Evolutionary conservation across 1,140 invertebrate species (phyloP), one percentile per base, ranked within the genome.

Genomic region (Pseudomyrmex pallidus): DNA sequence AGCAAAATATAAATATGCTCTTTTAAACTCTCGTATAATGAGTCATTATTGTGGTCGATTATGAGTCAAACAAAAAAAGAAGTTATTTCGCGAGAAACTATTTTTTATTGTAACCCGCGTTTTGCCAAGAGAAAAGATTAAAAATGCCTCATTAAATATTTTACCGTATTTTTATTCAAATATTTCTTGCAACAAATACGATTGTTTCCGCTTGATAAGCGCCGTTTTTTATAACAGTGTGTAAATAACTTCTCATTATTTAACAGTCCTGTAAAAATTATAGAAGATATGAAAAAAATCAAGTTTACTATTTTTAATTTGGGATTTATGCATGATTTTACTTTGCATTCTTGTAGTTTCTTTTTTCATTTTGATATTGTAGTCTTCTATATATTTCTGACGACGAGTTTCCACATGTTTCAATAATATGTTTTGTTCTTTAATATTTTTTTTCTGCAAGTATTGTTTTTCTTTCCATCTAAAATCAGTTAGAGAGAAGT

Each of bases 381-480:
- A 93, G 12, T 86, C 74, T 59, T 90, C 25, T 77, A 93, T 92
- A 72, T 89, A 89, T n/a, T 83, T 72, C 62, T 87, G 73, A 5
- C 91, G 83, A 66, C 86, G 72, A 17, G 74, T 59, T 17, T 88
- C 59, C 15, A 84, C 64, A 46, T 74, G 86, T 15, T 82, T 1
- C 9, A 90, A 10, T 13, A 93, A 70, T 20, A 78, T 48, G 68
- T 91, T 67, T 74, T 92, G 90, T 35, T 82, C 90, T 15, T 83
- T 78, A 2, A 93, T 90, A 76, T 87, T 67, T 35, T 84, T 54
- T 76, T 86, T 70, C 61, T 93, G 90, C 52, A 88, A 84, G 17
- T 90, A 63, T 12, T 85, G 68, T 62, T 87, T 91, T 46, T 62
- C 74, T 70, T 83, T 25, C 92, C 92, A 93, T 68, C 92, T 93